Percentiles rank a stretch among this genome's conserved stretches.
Evolutionary conservation across 2,888 invertebrate species (phyloP).

Genomic region (Melipona bicolor): DNA sequence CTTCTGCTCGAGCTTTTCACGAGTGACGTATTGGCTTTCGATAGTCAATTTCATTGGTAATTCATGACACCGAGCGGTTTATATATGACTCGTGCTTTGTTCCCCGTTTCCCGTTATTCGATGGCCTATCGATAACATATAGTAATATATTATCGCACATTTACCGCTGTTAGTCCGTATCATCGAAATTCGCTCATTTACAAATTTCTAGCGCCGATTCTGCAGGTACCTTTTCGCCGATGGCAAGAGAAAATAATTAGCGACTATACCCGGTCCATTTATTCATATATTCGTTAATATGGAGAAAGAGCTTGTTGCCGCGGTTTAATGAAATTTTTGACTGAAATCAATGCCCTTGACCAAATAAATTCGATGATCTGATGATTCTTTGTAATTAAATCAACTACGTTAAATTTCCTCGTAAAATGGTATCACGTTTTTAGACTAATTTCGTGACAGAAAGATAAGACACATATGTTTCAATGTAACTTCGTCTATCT

Average conservation of each 20-base stretch:
- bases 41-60: slow-evolving; percentile 58
- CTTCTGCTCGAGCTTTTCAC: slow-evolving; percentile 17
- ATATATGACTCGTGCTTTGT: slow-evolving; percentile 31
- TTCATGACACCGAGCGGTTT: slow-evolving; percentile 44
- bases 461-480: neutral
- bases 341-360: neutral
- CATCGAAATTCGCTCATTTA: neutral
- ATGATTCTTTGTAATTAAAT: too few species aligned
- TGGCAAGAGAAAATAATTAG: too few species aligned
- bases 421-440: too few species aligned
- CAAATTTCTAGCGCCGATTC: neutral
- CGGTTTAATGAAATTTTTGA: neutral
- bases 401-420: slow-evolving; percentile 18
- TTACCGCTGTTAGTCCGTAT: neutral
- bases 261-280: too few species aligned
- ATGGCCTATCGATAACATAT: slow-evolving; percentile 29
- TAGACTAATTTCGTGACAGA: neutral
- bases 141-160: slow-evolving; percentile 44
- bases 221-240: too few species aligned
- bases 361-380: too few species aligned
- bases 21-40: slow-evolving; percentile 58
- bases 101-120: slow-evolving; percentile 6
- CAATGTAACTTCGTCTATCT: neutral
- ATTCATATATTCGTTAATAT: too few species aligned
- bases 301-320: too few species aligned